Conservation (phyloP, 2,113 vertebrate genomes). For the Laterallus jamaicensis region DNA sequence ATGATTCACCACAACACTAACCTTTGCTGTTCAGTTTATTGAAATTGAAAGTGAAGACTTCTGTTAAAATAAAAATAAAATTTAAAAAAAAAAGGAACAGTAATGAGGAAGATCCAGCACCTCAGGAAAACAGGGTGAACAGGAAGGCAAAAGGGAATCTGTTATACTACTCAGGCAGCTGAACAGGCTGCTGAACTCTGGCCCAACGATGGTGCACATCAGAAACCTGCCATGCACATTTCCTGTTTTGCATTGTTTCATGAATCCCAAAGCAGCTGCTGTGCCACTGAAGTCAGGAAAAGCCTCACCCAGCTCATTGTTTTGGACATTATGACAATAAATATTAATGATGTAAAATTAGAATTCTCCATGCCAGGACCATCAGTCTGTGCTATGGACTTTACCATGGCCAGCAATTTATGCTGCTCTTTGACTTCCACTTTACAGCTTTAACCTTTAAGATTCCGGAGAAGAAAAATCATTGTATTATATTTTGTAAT, state of each 20-base stretch:
- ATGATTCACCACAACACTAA: not conserved
- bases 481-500: not conserved
- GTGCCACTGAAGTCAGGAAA: slow-evolving; percentile 52
- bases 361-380: slow-evolving; percentile 1
- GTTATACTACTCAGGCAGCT: slow-evolving; percentile 9
- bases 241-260: slow-evolving; percentile 59
- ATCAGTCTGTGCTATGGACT: not conserved
- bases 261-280: slow-evolving; percentile 29
- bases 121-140: slow-evolving; percentile 2
- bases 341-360: slow-evolving; percentile 51
- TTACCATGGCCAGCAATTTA: not conserved
- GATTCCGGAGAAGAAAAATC: not conserved
- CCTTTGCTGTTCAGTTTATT: not conserved
- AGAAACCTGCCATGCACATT: slow-evolving; percentile 18
- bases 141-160: slow-evolving; percentile 36
- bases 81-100: not conserved
- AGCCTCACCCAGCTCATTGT: slow-evolving; percentile 59
- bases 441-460: not conserved
- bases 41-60: not conserved
- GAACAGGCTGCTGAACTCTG: slow-evolving; percentile 40
- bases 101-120: not conserved
- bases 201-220: not conserved
- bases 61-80: not conserved
- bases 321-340: slow-evolving; percentile 28
- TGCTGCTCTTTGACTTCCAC: not conserved